Conservation (phyloP, 1,140 invertebrate genomes). For the Gryllus bimaculatus region DNA sequence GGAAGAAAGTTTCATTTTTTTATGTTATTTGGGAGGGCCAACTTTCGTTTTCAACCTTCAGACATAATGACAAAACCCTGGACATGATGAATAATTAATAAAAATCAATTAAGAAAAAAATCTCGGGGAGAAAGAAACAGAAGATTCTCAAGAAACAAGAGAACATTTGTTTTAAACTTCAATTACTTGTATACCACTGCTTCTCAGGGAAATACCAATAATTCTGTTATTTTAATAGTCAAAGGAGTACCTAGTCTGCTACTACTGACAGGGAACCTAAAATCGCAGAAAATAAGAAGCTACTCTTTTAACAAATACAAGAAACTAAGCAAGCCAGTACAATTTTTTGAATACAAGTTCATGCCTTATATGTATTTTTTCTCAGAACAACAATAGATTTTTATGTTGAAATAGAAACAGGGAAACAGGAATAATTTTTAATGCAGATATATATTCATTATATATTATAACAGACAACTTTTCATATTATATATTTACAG, state of each 20-base stretch:
- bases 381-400: constrained; percentile 13
- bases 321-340: constrained; percentile 12
- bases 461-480: background rate
- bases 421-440: constrained; percentile 17
- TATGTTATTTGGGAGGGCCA: background rate
- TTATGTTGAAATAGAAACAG: constrained; percentile 20
- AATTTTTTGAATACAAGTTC: constrained; percentile 18
- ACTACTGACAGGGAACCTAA: background rate
- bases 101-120: background rate
- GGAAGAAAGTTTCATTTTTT: background rate
- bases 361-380: constrained; percentile 18
- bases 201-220: constrained; percentile 20
- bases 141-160: background rate
- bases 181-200: constrained; percentile 10
- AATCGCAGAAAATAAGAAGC: background rate
- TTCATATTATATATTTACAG: constrained; percentile 15
- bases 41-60: background rate
- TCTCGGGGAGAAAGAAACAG: background rate
- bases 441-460: constrained; percentile 14
- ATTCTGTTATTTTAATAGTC: constrained; percentile 11
- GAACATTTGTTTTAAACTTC: background rate
- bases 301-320: constrained; percentile 4
- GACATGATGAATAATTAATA: background rate
- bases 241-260: constrained; percentile 14
- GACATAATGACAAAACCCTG: background rate